Evolutionary conservation across 2,797 vertebrate genomes (phyloP).

Genomic region (Argentina silus): DNA sequence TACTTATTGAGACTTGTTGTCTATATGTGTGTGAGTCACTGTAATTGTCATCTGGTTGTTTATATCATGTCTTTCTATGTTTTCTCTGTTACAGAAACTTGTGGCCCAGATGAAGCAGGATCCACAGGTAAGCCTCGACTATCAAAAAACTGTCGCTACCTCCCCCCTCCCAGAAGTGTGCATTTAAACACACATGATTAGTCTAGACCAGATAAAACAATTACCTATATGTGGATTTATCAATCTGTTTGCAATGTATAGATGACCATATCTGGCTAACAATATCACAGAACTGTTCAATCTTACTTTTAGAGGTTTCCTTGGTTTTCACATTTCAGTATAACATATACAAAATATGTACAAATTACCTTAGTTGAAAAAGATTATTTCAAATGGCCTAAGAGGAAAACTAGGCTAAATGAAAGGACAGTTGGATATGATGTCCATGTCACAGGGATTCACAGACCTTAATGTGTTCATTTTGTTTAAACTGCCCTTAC

Average conservation of each 20-base stretch:
- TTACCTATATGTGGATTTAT: too few relatives aligned
- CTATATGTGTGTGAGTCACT: background rate
- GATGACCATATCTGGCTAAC: too few relatives aligned
- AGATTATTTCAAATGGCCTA: background rate
- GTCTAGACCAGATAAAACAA: constrained; percentile 9
- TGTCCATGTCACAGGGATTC: background rate
- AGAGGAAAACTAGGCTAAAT: background rate
- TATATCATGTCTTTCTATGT: constrained; percentile 13
- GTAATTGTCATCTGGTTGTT: background rate
- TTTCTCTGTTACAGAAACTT: constrained; percentile 77
- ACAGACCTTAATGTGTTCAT: background rate
- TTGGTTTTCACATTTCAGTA: background rate
- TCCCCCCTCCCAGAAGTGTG: too few relatives aligned
- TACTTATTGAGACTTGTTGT: background rate
- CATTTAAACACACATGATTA: background rate
- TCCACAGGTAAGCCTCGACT: constrained; percentile 82
- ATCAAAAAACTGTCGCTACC: background rate
- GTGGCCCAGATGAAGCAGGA: constrained; percentile 93
- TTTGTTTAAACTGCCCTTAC: background rate
- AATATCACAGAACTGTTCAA: background rate
- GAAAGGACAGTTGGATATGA: background rate
- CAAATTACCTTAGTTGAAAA: background rate
- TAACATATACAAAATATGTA: background rate
- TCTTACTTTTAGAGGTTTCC: background rate
- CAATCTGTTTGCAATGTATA: too few relatives aligned